A percentile compares a stretch with the other conserved stretches of the same genome.
Evolutionary conservation across 2,888 invertebrate genomes (phyloP).

Genomic region (Ecliptopera silaceata): DNA sequence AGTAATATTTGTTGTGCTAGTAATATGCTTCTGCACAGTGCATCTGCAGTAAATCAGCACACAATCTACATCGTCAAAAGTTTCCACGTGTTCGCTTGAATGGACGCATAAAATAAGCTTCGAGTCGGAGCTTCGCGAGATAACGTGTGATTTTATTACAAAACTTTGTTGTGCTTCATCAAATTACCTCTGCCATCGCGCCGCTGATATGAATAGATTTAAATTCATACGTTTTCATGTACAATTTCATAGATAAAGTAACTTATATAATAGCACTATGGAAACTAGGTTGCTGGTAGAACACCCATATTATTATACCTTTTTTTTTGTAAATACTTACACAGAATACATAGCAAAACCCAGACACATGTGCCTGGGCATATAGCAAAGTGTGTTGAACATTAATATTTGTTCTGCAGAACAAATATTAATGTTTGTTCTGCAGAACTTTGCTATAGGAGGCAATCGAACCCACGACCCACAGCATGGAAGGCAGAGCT

Average conservation of each 20-base stretch:
- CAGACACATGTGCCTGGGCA: too few relatives aligned
- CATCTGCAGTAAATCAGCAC: slow-evolving; percentile 5
- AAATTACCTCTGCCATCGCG: slow-evolving; percentile 15
- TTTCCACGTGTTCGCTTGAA: slow-evolving; percentile 13
- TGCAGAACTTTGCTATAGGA: too few relatives aligned
- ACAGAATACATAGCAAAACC: too few relatives aligned
- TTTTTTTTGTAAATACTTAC: too few relatives aligned
- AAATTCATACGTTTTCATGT: not conserved
- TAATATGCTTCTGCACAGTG: slow-evolving; percentile 6
- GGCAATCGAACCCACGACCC: too few relatives aligned
- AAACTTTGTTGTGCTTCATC: slow-evolving; percentile 24
- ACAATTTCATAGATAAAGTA: not conserved
- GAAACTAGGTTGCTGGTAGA: too few relatives aligned
- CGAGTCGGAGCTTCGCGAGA: slow-evolving; percentile 22
- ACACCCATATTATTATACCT: too few relatives aligned
- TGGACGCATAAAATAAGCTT: slow-evolving; percentile 21
- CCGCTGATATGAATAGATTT: slow-evolving; percentile 1
- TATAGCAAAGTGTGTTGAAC: too few relatives aligned
- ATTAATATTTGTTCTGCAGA: too few relatives aligned
- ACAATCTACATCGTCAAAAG: slow-evolving; percentile 21
- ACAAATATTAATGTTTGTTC: too few relatives aligned
- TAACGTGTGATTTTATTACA: slow-evolving; percentile 25
- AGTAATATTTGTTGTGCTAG: not conserved
- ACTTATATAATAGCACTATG: too few relatives aligned
- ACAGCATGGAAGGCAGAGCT: too few relatives aligned